Conservation (phyloP, 2,797 vertebrate species). For the Sebastes umbrosus region DNA sequence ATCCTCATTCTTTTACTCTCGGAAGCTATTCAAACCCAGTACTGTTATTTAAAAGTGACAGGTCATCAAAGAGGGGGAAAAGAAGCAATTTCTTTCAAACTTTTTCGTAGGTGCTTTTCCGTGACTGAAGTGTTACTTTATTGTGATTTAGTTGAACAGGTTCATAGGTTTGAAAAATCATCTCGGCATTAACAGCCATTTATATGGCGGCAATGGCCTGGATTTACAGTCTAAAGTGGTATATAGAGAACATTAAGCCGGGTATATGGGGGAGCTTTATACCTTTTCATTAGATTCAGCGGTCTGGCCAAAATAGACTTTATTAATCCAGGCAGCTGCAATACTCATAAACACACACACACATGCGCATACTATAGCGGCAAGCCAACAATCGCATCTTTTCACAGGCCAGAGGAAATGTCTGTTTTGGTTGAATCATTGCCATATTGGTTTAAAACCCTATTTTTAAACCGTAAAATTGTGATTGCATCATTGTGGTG, state of each 20-base stretch:
- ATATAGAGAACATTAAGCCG: conserved; percentile 27
- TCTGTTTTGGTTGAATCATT: background rate
- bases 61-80: background rate
- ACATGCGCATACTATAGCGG: background rate
- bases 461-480: background rate
- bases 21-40: background rate
- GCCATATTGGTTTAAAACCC: background rate
- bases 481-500: background rate
- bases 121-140: conserved; percentile 1
- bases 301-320: conserved; percentile 9
- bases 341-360: background rate
- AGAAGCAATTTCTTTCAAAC: background rate
- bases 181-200: conserved; percentile 17
- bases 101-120: background rate
- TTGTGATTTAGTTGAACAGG: conserved; percentile 23
- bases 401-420: background rate
- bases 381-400: background rate
- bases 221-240: conserved; percentile 25
- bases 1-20: background rate
- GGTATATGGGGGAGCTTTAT: conserved; percentile 10
- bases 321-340: conserved; percentile 30
- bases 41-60: background rate
- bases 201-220: background rate
- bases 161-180: conserved; percentile 11
- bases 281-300: conserved; percentile 28